Base-by-base conservation (phyloP, 1,140 invertebrate species). In the Odontomachus brunneus region DNA sequence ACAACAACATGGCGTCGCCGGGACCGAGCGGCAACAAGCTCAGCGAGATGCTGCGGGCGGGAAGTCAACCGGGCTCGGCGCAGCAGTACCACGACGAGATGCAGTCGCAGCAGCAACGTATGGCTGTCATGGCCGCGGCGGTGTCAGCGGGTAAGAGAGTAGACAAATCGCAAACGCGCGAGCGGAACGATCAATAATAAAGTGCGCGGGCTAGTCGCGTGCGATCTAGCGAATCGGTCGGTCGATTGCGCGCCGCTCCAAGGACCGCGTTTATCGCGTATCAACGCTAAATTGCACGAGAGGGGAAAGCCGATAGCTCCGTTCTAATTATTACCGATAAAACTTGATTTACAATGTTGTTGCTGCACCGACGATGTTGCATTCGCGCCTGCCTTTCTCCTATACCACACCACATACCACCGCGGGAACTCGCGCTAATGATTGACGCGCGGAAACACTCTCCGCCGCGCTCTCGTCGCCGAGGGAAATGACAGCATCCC, bases 81-180 rank as follows among this genome's bases (percentile, higher is more conserved):
- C 95, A 95, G 86, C 96, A 96, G 86, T 97, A 96, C 92, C 95
- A 95, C 83, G 95, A 96, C 82, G 95, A 96, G 85, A 96, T 96
- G 91, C 95, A 96, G 89, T 94, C 96, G 14, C 97, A 96, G 94
- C 91, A 96, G 95, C 88, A 97, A 96, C 92, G 97, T 88, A 97
- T 97, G 94, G 96, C 96, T 11, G 96, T 97, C 0, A 96, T 97
- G 92, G 96, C 96, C 19, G 96, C 96, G 5, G 96, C 96, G 2
- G 96, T 94, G 74, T 93, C 95, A 26, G 96, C 96, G 15, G 96
- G 96, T 90, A 90, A 91, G 88, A 81, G 15, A 69, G 19, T 44
- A 26, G 24, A 74, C 33, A 5, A 44, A 78, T 44, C 12, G 38
- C 1, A 44, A 1, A 44, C 38, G 38, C 38, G 38, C 3, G 0